Evolutionary conservation across 2,888 invertebrate species (phyloP), one percentile per base, ranked within the genome.

Genomic region (Perithous albicinctus): DNA sequence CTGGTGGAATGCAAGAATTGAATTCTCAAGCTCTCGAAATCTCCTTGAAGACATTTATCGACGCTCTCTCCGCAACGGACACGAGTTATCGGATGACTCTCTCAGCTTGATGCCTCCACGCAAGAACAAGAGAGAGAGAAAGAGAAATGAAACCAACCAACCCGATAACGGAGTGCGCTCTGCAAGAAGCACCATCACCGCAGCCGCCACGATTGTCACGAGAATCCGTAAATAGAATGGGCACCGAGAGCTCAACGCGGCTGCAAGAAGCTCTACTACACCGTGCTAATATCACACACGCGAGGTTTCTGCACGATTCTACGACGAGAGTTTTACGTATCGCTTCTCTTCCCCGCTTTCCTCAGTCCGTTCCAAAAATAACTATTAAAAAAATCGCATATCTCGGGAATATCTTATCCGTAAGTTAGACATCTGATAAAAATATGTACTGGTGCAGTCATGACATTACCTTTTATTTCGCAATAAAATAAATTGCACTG

Each of bases 161-260:
- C 18, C 26, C 51, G 78, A 73, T 78, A 78, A 78, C 64, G 63
- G 56, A 56, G 10, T 51, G 46, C 43, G 46, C 12, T 56, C n/a
- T 54, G 59, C 51, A 56, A n/a, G 59, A 66, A 51, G 51, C 43
- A 59, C 38, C 48, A 20, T 38, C 7, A 35, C 18, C 66, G 35
- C 46, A 29, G 20, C 23, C 12, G 32, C 54, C 43, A 59, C 18
- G 20, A 66, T 23, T 66, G 51, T 79, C 61, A 69, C 69, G 75
- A 80, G 54, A 80, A 56, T 75, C 78, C 67, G 66, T 51, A 75
- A 75, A 80, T 80, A 80, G 75, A 75, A 59, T 59, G 64, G 18
- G 20, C 70, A 66, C 46, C 64, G 56, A 46, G 54, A 46, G 54
- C 35, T 46, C 32, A 32, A 23, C 48, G 69, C 8, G 54, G 56